A percentile compares a stretch with the other conserved stretches of the same genome.
phyloP scores from a whole-genome alignment of 2,797 vertebrate species.

The Coregonus ussuriensis region DNA sequence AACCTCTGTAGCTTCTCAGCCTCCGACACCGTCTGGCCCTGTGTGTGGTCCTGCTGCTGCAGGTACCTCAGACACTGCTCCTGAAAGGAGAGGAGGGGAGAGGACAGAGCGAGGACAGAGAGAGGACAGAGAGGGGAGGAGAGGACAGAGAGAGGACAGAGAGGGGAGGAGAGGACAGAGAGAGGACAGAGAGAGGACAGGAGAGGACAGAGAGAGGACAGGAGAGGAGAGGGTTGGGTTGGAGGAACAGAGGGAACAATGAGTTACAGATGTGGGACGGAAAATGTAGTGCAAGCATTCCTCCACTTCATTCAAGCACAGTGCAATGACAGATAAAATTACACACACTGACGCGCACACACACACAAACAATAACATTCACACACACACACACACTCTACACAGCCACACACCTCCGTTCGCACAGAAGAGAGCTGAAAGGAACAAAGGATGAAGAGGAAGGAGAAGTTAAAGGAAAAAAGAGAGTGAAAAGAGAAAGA shows the following conservation, averaged over 20 bases:
- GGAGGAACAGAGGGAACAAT: not conserved
- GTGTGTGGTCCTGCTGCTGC: conserved; percentile 87
- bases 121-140: no score
- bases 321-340: not conserved
- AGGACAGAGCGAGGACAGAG: no score
- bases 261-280: conserved; percentile 29
- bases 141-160: no score
- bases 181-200: no score
- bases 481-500: not conserved
- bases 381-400: not conserved
- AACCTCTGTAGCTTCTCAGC: conserved; percentile 93
- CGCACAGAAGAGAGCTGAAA: conserved; percentile 41
- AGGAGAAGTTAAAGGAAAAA: not conserved
- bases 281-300: conserved; percentile 16
- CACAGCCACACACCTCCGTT: conserved; percentile 44
- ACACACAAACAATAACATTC: conserved; percentile 11
- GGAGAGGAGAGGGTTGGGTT: not conserved
- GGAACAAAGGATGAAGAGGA: conserved; percentile 3
- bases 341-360: conserved; percentile 19
- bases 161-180: no score
- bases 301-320: conserved; percentile 5
- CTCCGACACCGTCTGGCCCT: conserved; percentile 83
- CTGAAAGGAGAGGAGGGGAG: conserved; percentile 59
- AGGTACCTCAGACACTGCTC: conserved; percentile 92
- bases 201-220: not conserved